phyloP scores from a whole-genome alignment of 2,113 vertebrate genomes.

The Nymphicus hollandicus region DNA sequence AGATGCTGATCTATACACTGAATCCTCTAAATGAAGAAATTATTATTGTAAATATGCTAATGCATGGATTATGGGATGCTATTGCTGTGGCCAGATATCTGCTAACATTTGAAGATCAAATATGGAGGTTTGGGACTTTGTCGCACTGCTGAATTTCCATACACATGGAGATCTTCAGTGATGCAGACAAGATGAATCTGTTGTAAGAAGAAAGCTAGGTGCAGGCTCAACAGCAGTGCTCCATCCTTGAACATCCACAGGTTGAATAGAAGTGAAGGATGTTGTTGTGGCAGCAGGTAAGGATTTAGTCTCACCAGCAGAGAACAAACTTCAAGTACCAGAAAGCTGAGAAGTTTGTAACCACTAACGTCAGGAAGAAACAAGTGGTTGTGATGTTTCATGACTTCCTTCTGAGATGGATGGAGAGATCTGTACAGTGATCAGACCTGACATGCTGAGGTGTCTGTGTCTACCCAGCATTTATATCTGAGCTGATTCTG shows the following conservation, averaged over 20 bases:
- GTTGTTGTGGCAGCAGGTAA: neutral
- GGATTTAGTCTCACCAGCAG: neutral
- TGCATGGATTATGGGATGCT: neutral
- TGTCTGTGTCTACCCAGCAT: accelerated
- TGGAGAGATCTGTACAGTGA: neutral
- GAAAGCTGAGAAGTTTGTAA: neutral
- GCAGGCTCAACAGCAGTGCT: neutral
- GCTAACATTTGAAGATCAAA: neutral
- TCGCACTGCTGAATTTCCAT: neutral
- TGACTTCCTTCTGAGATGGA: neutral
- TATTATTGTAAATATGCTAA: neutral
- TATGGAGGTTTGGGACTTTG: neutral
- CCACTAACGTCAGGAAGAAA: neutral
- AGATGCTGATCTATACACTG: neutral
- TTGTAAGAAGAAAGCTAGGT: neutral
- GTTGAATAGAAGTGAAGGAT: neutral
- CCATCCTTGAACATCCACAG: neutral
- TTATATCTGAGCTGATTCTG: neutral
- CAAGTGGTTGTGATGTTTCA: neutral
- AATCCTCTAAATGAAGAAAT: neutral
- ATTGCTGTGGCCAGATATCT: neutral
- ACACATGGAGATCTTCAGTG: neutral
- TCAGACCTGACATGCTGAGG: neutral
- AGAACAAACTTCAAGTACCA: neutral
- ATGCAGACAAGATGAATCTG: neutral